Evolutionary conservation across 2,888 invertebrate genomes (phyloP).

Genomic region (Synergus laeviventris): DNA sequence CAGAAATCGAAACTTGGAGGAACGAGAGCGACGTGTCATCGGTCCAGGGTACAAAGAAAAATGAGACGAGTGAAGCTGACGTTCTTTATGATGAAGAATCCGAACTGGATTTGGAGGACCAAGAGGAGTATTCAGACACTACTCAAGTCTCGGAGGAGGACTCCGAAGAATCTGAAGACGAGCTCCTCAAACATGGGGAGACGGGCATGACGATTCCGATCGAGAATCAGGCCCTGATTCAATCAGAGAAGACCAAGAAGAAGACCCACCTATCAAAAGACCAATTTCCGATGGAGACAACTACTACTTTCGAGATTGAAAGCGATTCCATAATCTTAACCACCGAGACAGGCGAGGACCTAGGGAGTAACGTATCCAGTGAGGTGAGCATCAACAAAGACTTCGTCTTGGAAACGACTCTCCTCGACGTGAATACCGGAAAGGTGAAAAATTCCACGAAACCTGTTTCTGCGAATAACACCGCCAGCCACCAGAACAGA

Average conservation of each 20-base stretch:
- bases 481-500: constrained; percentile 41
- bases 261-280: constrained; percentile 40
- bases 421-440: constrained; percentile 62
- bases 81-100: constrained; percentile 52
- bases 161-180: constrained; percentile 63
- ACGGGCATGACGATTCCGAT: constrained; percentile 66
- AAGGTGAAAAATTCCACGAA: constrained; percentile 53
- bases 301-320: constrained; percentile 21
- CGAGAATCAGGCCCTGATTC: constrained; percentile 46
- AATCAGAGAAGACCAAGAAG: constrained; percentile 38
- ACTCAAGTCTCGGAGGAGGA: constrained; percentile 61
- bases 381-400: constrained; percentile 65
- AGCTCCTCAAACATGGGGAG: constrained; percentile 68
- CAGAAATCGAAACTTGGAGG: constrained; percentile 26
- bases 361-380: constrained; percentile 63
- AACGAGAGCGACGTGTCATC: constrained; percentile 29
- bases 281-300: constrained; percentile 24
- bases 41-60: constrained; percentile 33
- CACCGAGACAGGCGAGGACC: constrained; percentile 51
- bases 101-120: constrained; percentile 47
- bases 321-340: constrained; percentile 48
- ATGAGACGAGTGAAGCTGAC: constrained; percentile 53
- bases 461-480: constrained; percentile 40
- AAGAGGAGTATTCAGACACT: constrained; percentile 55
- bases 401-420: constrained; percentile 66